phyloP scores from a whole-genome alignment of 2,888 invertebrate genomes.

The Lasioglossum malachurum region DNA sequence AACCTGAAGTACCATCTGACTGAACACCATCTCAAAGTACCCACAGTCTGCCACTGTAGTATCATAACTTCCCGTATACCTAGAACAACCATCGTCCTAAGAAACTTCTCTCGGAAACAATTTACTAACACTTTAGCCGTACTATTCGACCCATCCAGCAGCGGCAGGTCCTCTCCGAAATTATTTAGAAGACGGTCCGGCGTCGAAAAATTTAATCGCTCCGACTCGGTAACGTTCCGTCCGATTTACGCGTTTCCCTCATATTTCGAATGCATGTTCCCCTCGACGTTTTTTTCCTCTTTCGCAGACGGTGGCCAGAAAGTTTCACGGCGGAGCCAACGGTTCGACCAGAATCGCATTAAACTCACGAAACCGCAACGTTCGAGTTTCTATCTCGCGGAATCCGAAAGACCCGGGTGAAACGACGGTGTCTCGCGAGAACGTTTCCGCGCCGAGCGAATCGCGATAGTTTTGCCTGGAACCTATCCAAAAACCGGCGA shows the following conservation, averaged over 20 bases:
- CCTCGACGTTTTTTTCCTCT: neutral
- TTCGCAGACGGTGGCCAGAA: neutral
- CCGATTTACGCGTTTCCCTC: neutral
- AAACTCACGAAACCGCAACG: neutral
- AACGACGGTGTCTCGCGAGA: slow-evolving; percentile 23
- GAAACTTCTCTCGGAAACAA: neutral
- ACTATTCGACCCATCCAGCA: neutral
- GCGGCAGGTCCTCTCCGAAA: neutral
- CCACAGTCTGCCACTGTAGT: neutral
- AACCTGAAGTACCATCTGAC: neutral
- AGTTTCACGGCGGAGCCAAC: neutral
- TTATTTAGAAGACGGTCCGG: neutral
- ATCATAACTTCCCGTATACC: neutral
- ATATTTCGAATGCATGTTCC: neutral
- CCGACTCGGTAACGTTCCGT: neutral
- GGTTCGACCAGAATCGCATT: neutral
- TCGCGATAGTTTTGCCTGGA: slow-evolving; percentile 62
- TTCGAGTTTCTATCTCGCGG: slow-evolving; percentile 8
- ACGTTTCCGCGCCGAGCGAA: slow-evolving; percentile 29
- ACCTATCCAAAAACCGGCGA: slow-evolving; percentile 55
- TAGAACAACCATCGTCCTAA: neutral
- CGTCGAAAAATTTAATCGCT: neutral
- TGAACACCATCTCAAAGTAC: neutral
- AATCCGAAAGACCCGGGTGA: neutral
- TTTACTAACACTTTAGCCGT: neutral